Evolutionary conservation across 2,888 invertebrate species (phyloP), one percentile per base, ranked within the genome.

Genomic region (Drosophila longiperda): DNA sequence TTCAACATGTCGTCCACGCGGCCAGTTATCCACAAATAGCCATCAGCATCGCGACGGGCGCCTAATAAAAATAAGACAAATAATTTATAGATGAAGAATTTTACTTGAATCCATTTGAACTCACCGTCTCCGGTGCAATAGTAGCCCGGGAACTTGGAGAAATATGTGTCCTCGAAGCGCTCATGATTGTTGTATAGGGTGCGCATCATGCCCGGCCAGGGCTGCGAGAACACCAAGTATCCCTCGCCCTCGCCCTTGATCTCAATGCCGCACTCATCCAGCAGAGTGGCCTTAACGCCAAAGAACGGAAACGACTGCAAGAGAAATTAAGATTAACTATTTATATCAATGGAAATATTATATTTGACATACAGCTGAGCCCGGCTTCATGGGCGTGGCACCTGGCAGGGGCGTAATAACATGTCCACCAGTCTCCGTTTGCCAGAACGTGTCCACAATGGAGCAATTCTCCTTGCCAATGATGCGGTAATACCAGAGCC

Each of bases 171-270:
- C 93, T 98, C 96, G 92, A 96, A 99, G 83, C 98, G 95, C 80
- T 96, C 95, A 91, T 99, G 99, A 93, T 99, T 97, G 60, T 97
- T 97, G 93, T 95, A 99, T 33, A 99, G 95, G 0, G 98, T 97
- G 75, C 99, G 95, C 98, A 99, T 99, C 94, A 99, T 97, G 81
- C 99, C 98, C 1, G 99, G 99, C 99, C 99, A 99, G 3, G 99
- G 99, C 82, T 96, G 95, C 42, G 96, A 94, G 93, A 99, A 99
- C 40, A 98, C 99, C 86, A 99, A 94, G 92, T 98, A 99, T 4
- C 99, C 99, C 93, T 99, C 98, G 29, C 98, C 98, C 75, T 96
- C 96, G 1, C 98, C 98, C 77, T 96, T 95, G 67, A 98, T 95
- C 90, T 96, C 95, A 86, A 95, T 95, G 2, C 99, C 99, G 64